These are phyloP conservation scores for Porphyrio hochstetteri DNA, from an alignment of 2,113 vertebrate genomes.

Conservation along the genomic window DNA sequence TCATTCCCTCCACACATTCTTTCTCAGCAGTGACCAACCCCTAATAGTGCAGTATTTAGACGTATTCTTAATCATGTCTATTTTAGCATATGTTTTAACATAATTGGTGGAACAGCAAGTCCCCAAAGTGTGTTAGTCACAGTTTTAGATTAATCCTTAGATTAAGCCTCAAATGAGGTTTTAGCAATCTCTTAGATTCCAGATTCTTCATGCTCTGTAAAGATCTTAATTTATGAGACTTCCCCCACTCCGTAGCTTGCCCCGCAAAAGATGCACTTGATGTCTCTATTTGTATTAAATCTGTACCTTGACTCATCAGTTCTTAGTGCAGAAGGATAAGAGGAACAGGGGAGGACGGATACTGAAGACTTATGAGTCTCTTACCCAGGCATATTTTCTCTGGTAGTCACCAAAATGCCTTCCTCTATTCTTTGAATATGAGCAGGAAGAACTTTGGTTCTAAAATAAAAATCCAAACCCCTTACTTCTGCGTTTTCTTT, in stretches of 20 bases:
- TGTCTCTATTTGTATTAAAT: not conserved
- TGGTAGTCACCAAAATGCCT: not conserved
- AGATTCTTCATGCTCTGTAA: not conserved
- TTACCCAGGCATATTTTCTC: not conserved
- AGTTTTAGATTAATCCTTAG: not conserved
- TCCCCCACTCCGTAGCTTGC: not conserved
- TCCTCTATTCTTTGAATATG: not conserved
- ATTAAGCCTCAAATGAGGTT: constrained; percentile 3
- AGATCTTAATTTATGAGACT: not conserved
- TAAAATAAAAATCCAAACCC: not conserved
- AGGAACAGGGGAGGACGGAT: not conserved
- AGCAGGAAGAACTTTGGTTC: not conserved
- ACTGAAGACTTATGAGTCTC: not conserved
- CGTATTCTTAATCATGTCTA: not conserved
- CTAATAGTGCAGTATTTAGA: not conserved
- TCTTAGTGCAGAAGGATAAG: not conserved
- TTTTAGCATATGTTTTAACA: not conserved
- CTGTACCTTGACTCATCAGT: not conserved
- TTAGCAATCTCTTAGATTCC: not conserved
- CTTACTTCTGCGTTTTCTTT: not conserved
- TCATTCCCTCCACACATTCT: not conserved
- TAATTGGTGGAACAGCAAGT: not conserved
- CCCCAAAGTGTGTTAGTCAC: not conserved
- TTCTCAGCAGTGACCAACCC: not conserved
- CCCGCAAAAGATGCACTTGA: not conserved